Conservation (phyloP, 2,113 vertebrate species). For the Trematocara unimaculatum region DNA sequence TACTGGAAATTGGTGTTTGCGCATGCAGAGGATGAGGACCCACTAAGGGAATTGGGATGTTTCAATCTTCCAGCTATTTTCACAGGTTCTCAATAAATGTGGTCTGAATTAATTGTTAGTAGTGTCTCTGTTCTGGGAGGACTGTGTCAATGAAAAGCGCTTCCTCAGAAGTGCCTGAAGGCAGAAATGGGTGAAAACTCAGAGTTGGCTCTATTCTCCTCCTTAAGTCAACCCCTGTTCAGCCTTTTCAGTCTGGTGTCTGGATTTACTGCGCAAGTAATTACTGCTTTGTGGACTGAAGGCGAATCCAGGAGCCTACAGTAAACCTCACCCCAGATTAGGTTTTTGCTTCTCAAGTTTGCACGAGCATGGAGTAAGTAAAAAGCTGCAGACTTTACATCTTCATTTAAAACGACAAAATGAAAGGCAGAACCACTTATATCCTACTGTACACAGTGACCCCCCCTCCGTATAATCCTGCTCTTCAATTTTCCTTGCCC, state of each 20-base stretch:
- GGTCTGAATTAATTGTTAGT: conserved; percentile 31
- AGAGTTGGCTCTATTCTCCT: neutral
- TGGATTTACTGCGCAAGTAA: conserved; percentile 14
- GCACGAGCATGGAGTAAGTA: neutral
- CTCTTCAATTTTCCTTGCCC: neutral
- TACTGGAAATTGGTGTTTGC: conserved; percentile 23
- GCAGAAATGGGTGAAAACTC: conserved; percentile 10
- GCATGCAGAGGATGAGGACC: conserved; percentile 17
- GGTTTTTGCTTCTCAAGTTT: neutral
- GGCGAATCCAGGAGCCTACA: neutral
- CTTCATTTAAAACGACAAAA: neutral
- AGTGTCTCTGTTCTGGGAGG: neutral
- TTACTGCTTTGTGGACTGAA: neutral
- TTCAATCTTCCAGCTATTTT: conserved; percentile 33
- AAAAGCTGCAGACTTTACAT: neutral
- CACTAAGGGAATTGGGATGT: conserved; percentile 43
- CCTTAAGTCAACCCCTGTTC: conserved; percentile 30
- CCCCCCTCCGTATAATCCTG: neutral
- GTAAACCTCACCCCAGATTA: neutral
- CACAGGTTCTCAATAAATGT: conserved; percentile 30
- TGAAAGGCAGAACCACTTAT: neutral
- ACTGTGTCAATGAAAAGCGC: neutral
- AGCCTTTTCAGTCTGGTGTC: neutral
- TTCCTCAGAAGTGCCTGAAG: conserved; percentile 26
- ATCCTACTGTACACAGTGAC: neutral